Conservation (phyloP, 2,797 vertebrate species). For the Florisuga fusca region DNA sequence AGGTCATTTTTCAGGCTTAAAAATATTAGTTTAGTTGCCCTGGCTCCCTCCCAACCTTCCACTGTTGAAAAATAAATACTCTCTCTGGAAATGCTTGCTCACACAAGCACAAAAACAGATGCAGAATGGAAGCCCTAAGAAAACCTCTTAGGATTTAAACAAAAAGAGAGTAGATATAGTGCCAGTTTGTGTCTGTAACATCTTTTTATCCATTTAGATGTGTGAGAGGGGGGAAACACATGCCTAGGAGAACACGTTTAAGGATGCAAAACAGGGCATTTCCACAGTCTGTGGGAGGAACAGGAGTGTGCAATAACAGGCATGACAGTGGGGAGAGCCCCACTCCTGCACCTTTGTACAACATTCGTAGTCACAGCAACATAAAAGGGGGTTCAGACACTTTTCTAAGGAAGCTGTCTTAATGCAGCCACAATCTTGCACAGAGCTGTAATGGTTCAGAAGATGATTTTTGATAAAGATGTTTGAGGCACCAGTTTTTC, state of each 20-base stretch:
- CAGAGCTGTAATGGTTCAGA: not conserved
- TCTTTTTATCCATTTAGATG: not conserved
- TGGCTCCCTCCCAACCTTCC: not conserved
- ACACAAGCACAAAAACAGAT: not conserved
- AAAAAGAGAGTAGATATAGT: not conserved
- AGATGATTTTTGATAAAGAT: not conserved
- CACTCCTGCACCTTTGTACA: not conserved
- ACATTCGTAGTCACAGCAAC: fast-evolving
- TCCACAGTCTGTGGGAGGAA: not conserved
- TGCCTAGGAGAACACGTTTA: not conserved
- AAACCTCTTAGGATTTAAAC: not conserved
- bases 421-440: not conserved
- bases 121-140: not conserved
- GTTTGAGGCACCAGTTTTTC: not conserved
- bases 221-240: not conserved
- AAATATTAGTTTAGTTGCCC: not conserved
- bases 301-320: fast-evolving
- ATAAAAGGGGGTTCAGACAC: not conserved
- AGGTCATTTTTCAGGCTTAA: not conserved
- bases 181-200: not conserved
- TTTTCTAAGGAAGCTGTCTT: not conserved
- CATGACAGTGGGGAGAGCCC: not conserved
- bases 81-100: not conserved
- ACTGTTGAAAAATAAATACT: not conserved
- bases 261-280: not conserved